A percentile compares a stretch with the other conserved stretches of the same genome.
phyloP scores from a whole-genome alignment of 1,140 invertebrate genomes.

The Eriocheir sinensis region DNA sequence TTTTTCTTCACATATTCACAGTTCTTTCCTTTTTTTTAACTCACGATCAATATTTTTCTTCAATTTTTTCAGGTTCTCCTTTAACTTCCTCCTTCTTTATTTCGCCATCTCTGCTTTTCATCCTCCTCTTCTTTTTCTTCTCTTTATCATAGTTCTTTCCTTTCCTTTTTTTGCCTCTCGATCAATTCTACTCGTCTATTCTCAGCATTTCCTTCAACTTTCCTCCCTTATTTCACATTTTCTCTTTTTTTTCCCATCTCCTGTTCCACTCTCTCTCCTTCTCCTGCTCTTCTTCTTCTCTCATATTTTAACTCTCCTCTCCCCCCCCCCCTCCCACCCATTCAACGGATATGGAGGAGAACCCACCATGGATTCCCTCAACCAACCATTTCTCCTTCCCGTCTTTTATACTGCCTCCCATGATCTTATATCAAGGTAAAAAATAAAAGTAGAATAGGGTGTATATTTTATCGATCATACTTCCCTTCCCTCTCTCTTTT shows the following conservation, averaged over 20 bases:
- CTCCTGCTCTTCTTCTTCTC: not conserved
- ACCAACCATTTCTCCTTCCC: too few species aligned
- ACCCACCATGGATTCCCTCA: too few species aligned
- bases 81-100: not conserved
- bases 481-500: not conserved
- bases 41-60: too few species aligned
- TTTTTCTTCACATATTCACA: too few species aligned
- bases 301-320: not conserved
- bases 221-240: too few species aligned
- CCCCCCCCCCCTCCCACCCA: too few species aligned
- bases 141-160: not conserved
- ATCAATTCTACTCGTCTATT: too few species aligned
- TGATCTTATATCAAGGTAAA: not conserved
- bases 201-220: too few species aligned
- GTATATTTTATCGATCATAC: not conserved
- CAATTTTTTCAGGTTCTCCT: not conserved
- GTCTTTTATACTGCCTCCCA: not conserved
- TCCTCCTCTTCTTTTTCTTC: not conserved
- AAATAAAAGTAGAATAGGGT: not conserved
- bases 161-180: too few species aligned
- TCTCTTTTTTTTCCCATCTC: not conserved
- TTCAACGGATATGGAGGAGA: too few species aligned
- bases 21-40: too few species aligned
- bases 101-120: not conserved
- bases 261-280: too few species aligned